Evolutionary conservation across 2,797 vertebrate species (phyloP).

Genomic region (Fundulus diaphanus): DNA sequence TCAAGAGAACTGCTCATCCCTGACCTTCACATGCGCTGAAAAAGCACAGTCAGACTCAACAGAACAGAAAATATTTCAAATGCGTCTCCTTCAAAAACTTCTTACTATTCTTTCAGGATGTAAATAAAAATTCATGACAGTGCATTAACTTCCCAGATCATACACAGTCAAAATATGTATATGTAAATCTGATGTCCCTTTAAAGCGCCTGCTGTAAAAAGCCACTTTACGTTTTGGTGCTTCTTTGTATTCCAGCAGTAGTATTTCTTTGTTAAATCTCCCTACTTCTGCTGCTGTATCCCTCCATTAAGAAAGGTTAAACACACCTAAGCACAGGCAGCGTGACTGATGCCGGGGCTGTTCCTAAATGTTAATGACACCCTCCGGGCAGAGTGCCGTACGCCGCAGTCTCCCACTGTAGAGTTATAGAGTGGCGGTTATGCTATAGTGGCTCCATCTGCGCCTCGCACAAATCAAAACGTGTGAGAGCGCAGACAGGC

Average conservation of each 20-base stretch:
- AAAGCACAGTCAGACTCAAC: constrained; percentile 35
- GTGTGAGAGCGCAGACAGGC: constrained; percentile 23
- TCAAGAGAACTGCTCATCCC: constrained; percentile 50
- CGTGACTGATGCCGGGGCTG: constrained; percentile 79
- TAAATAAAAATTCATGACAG: constrained; percentile 44
- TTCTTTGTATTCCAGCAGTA: constrained; percentile 47
- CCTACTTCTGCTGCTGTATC: constrained; percentile 63
- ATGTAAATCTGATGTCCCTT: constrained; percentile 49
- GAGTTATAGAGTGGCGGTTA: constrained; percentile 70
- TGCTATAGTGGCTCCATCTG: constrained; percentile 76
- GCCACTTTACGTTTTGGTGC: constrained; percentile 53
- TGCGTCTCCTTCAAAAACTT: constrained; percentile 6
- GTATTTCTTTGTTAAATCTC: constrained; percentile 68
- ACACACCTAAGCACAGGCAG: constrained; percentile 80
- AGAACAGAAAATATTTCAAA: constrained; percentile 43
- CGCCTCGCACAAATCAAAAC: constrained; percentile 58
- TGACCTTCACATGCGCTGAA: constrained; percentile 45
- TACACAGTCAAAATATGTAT: constrained; percentile 24
- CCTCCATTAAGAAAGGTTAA: constrained; percentile 80
- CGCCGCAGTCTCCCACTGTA: constrained; percentile 57
- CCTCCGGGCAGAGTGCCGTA: constrained; percentile 71
- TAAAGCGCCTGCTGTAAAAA: constrained; percentile 49
- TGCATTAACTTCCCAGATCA: constrained; percentile 57
- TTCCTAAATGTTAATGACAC: constrained; percentile 86
- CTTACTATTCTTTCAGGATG: constrained; percentile 1